Evolutionary conservation across 2,113 vertebrate genomes (phyloP).

Genomic region (Eublepharis macularius): DNA sequence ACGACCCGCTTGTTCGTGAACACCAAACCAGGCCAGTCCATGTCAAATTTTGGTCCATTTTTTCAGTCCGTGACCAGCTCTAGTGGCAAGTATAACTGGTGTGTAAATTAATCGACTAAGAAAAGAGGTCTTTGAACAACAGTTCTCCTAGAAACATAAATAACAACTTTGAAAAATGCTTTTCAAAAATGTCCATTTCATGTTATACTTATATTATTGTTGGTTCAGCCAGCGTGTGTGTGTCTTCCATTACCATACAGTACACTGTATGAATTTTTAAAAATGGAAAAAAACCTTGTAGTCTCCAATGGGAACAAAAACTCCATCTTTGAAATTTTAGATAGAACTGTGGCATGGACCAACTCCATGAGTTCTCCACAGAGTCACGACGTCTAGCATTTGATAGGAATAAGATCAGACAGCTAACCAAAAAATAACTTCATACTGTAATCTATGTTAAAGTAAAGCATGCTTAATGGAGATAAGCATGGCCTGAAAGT

Average conservation of each 20-base stretch:
- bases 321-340: not conserved
- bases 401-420: not conserved
- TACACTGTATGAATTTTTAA: not conserved
- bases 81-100: too few species aligned
- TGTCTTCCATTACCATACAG: not conserved
- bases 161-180: not conserved
- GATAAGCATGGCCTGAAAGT: slow-evolving; percentile 11
- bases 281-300: not conserved
- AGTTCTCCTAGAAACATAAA: not conserved
- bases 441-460: not conserved
- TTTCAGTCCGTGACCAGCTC: too few species aligned
- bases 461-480: not conserved
- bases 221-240: not conserved
- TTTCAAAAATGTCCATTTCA: not conserved
- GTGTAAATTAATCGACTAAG: not conserved
- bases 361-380: not conserved
- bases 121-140: not conserved
- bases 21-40: too few species aligned
- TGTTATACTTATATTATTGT: not conserved
- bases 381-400: not conserved
- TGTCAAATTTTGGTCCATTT: too few species aligned
- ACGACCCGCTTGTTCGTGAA: too few species aligned
- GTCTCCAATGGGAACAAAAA: not conserved
- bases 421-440: slow-evolving; percentile 4
- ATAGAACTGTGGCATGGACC: not conserved